Evolutionary conservation across 2,888 invertebrate genomes (phyloP).

Genomic region (Anarsia innoxiella): DNA sequence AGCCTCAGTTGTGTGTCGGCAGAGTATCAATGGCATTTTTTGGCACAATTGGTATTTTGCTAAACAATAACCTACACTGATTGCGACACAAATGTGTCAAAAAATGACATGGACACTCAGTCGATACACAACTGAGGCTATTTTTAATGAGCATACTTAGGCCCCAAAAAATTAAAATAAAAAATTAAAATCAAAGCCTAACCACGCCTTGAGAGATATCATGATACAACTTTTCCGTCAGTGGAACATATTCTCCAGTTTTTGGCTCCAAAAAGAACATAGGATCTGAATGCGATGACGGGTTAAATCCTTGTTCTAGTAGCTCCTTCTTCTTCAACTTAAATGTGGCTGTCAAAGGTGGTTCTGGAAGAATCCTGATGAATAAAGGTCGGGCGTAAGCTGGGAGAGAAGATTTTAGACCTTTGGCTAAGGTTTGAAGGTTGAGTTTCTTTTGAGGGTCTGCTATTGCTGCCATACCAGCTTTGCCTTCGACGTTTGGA

Average conservation of each 20-base stretch:
- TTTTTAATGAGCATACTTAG: too few relatives aligned
- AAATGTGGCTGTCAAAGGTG: conserved; percentile 91
- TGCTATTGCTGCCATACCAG: conserved; percentile 95
- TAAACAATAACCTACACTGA: too few relatives aligned
- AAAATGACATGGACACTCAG: too few relatives aligned
- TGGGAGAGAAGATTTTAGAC: conserved; percentile 78
- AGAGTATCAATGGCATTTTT: too few relatives aligned
- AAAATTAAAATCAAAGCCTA: conserved; percentile 70
- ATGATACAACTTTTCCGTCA: conserved; percentile 64
- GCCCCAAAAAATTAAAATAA: too few relatives aligned
- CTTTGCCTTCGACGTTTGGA: conserved; percentile 87
- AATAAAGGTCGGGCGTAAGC: conserved; percentile 92
- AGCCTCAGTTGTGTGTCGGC: too few relatives aligned
- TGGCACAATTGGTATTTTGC: too few relatives aligned
- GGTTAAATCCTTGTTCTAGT: conserved; percentile 85
- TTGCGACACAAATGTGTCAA: too few relatives aligned
- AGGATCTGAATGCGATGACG: conserved; percentile 77
- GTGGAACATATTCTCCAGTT: conserved; percentile 54
- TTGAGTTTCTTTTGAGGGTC: conserved; percentile 81
- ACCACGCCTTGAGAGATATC: conserved; percentile 63
- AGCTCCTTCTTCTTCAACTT: conserved; percentile 94
- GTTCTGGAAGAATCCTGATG: conserved; percentile 82
- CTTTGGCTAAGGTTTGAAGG: conserved; percentile 58
- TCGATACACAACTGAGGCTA: too few relatives aligned
- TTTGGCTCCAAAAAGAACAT: conserved; percentile 78